Evolutionary conservation across 1,140 invertebrate species (phyloP).

Genomic region (Hypothenemus hampei): DNA sequence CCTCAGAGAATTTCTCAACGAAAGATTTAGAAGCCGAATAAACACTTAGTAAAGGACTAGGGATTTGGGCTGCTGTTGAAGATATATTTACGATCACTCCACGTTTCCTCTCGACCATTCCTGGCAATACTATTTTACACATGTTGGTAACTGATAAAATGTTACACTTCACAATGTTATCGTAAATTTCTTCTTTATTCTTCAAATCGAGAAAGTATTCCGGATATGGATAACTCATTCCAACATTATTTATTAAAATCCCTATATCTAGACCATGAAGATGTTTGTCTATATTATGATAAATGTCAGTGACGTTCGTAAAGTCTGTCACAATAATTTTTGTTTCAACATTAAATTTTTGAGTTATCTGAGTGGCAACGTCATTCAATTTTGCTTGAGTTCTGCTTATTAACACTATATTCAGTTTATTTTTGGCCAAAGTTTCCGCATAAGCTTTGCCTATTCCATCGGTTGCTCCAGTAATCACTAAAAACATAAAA

Average conservation of each 20-base stretch:
- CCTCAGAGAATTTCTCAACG: constrained; percentile 78
- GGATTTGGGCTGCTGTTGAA: constrained; percentile 74
- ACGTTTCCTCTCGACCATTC: constrained; percentile 77
- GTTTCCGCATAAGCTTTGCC: constrained; percentile 84
- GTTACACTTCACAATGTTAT: constrained; percentile 68
- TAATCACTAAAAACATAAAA: constrained; percentile 65
- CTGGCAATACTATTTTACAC: constrained; percentile 78
- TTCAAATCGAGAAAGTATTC: constrained; percentile 73
- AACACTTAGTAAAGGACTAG: constrained; percentile 77
- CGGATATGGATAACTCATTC: constrained; percentile 83
- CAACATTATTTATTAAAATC: constrained; percentile 93
- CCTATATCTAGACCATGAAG: constrained; percentile 81
- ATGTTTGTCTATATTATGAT: constrained; percentile 68
- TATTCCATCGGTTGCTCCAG: constrained; percentile 87
- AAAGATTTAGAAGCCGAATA: constrained; percentile 90
- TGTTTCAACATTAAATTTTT: constrained; percentile 70
- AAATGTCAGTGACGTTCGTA: constrained; percentile 62
- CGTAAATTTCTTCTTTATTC: constrained; percentile 52
- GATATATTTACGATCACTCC: constrained; percentile 92
- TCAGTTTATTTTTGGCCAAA: constrained; percentile 74
- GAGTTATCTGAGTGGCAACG: constrained; percentile 74
- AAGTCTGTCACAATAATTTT: constrained; percentile 84
- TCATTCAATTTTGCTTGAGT: constrained; percentile 74
- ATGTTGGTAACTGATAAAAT: constrained; percentile 73
- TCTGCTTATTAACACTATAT: constrained; percentile 85